Percentiles rank a stretch among this genome's conserved stretches.
phyloP scores from a whole-genome alignment of 2,888 invertebrate species.

The Acleris sparsana region DNA sequence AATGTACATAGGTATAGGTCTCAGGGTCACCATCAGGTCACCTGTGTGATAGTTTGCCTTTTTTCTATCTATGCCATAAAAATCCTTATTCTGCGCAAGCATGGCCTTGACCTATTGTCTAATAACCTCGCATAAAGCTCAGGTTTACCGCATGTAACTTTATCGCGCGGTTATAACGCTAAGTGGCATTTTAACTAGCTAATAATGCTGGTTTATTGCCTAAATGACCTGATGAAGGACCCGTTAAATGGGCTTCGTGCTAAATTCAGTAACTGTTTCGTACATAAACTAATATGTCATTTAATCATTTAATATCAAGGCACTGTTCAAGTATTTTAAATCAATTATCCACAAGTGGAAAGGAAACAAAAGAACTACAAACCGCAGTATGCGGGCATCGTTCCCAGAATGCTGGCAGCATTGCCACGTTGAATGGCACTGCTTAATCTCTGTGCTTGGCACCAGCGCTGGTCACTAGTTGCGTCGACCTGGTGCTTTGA shows the following conservation, averaged over 20 bases:
- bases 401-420: too few relatives aligned
- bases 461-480: too few relatives aligned
- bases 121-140: conserved; percentile 6
- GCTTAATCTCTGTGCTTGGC: too few relatives aligned
- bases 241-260: not conserved
- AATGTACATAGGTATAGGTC: too few relatives aligned
- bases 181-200: conserved; percentile 14
- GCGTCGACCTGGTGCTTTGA: too few relatives aligned
- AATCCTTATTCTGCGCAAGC: not conserved
- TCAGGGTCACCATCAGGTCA: too few relatives aligned
- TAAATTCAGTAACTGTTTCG: not conserved
- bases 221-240: conserved; percentile 1
- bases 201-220: conserved; percentile 10
- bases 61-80: not conserved
- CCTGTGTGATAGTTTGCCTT: not conserved
- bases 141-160: conserved; percentile 8
- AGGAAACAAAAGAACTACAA: too few relatives aligned
- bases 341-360: too few relatives aligned
- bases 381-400: too few relatives aligned
- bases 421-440: too few relatives aligned
- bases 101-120: not conserved
- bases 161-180: conserved; percentile 11
- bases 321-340: too few relatives aligned
- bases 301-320: not conserved
- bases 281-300: not conserved